phyloP scores from a whole-genome alignment of 2,113 vertebrate genomes.

The Empidonax alnorum region DNA sequence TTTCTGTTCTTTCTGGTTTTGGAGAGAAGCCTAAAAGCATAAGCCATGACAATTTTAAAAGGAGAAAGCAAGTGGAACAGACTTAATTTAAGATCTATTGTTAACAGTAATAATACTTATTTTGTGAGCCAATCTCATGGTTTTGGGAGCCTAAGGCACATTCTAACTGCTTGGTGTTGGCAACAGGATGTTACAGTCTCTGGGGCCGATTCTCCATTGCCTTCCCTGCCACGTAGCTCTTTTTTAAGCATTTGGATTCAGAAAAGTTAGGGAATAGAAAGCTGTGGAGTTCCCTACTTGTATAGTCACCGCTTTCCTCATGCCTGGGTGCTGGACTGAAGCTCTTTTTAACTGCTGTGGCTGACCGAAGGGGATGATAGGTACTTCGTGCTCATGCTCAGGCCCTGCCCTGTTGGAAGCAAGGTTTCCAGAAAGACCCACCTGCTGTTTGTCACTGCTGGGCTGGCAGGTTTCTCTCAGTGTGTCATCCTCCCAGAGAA shows the following conservation, averaged over 20 bases:
- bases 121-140: not conserved
- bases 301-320: not conserved
- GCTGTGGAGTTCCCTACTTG: not conserved
- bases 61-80: conserved; percentile 1
- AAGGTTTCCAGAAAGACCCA: conserved; percentile 41
- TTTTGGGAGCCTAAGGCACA: not conserved
- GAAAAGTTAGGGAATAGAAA: not conserved
- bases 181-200: not conserved
- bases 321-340: not conserved
- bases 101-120: conserved; percentile 26
- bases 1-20: conserved; percentile 19
- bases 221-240: not conserved
- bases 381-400: not conserved
- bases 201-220: not conserved
- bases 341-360: not conserved
- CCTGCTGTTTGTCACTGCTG: not conserved
- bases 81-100: conserved; percentile 27
- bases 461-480: not conserved
- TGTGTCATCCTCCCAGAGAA: conserved; percentile 26
- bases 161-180: not conserved
- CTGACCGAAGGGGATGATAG: not conserved
- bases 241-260: not conserved
- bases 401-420: not conserved
- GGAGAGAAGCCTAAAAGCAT: not conserved
- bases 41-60: not conserved